phyloP scores from a whole-genome alignment of 2,888 invertebrate species.

The Anaspis maculata region DNA sequence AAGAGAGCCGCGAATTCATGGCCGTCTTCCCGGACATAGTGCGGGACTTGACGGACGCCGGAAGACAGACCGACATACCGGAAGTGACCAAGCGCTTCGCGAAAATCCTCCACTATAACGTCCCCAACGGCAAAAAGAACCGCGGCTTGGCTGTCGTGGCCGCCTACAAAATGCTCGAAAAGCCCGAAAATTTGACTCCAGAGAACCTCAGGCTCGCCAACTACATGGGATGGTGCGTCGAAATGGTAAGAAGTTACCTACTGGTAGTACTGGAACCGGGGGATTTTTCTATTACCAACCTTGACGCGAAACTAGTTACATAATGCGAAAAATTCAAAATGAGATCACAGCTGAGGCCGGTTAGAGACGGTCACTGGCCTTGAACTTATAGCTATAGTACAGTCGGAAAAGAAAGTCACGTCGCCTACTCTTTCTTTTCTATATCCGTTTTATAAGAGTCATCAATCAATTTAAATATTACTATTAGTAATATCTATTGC shows the following conservation, averaged over 20 bases:
- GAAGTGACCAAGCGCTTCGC: conserved; percentile 75
- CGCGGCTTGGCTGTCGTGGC: conserved; percentile 66
- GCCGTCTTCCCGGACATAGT: conserved; percentile 81
- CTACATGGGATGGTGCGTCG: conserved; percentile 89
- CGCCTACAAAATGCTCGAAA: conserved; percentile 65
- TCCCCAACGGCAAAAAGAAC: conserved; percentile 83
- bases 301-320: no score
- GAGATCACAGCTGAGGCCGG: no score
- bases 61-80: conserved; percentile 66
- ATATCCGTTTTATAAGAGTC: no score
- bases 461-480: no score
- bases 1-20: conserved; percentile 82
- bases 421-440: no score
- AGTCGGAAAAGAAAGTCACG: no score
- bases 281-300: no score
- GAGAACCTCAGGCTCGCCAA: conserved; percentile 73
- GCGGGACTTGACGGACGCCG: conserved; percentile 70
- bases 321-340: background rate
- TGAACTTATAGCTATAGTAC: no score
- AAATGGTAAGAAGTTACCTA: conserved; percentile 63
- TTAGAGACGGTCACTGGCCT: no score
- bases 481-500: no score
- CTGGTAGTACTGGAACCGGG: no score
- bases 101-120: conserved; percentile 71
- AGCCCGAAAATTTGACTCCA: conserved; percentile 58